Evolutionary conservation across 2,113 vertebrate genomes (phyloP).

Genomic region (Gallinago media): DNA sequence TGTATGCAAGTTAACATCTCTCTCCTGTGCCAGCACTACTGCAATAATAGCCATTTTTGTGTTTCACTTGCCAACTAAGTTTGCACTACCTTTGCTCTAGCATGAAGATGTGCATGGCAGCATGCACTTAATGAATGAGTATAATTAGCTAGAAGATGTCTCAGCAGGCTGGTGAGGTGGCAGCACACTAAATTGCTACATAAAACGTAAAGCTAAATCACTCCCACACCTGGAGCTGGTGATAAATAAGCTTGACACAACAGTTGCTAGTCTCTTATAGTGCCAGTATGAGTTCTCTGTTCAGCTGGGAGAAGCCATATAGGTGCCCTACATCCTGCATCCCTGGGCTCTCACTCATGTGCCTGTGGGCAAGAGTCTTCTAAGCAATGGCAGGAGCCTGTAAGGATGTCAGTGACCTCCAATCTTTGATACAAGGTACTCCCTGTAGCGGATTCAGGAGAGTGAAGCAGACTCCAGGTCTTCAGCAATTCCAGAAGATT

Average conservation of each 20-base stretch:
- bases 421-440: neutral
- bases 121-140: slow-evolving; percentile 59
- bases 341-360: neutral
- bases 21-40: slow-evolving; percentile 57
- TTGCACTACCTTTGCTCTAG: slow-evolving; percentile 58
- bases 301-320: neutral
- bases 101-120: neutral
- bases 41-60: slow-evolving; percentile 39
- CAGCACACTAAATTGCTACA: slow-evolving; percentile 42
- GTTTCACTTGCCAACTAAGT: slow-evolving; percentile 55
- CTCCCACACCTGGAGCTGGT: slow-evolving; percentile 16
- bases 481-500: neutral
- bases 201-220: slow-evolving; percentile 3
- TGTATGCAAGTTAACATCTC: slow-evolving; percentile 70
- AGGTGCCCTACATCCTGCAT: neutral
- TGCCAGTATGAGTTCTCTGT: neutral
- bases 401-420: neutral
- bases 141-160: slow-evolving; percentile 73
- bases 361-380: neutral
- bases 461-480: neutral
- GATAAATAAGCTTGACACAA: neutral
- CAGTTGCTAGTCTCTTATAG: neutral
- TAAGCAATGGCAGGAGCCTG: neutral
- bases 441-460: neutral
- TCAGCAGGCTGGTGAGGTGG: slow-evolving; percentile 57